Evolutionary conservation across 2,888 invertebrate genomes (phyloP), one percentile per base, ranked within the genome.

Genomic region (Xestia rhomboidea): DNA sequence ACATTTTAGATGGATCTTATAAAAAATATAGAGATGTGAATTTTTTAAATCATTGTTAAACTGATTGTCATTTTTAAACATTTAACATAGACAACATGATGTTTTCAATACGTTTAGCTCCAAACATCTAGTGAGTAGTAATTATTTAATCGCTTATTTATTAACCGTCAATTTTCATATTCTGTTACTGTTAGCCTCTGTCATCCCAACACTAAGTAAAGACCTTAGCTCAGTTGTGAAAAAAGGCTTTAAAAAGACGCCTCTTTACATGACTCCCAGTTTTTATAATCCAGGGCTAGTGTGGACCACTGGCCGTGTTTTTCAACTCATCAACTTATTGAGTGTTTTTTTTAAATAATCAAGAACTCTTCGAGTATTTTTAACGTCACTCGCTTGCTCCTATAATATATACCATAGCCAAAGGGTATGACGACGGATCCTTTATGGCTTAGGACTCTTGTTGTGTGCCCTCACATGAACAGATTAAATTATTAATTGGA

Each of bases 401-500:
- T 69, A 2, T 62, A 49, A 68, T 24, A 27, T 72, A 8, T 21
- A 66, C 38, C 57, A 79, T n/a, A 62, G 10, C 7, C 24, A 41
- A 1, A 6, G 70, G 51, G 30, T 49, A n/a, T 46, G 70, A 54
- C 21, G 68, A 6, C 34, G 30, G 27, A 69, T 24, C 64, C 60
- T 72, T 79, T 41, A 34, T 54, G 72, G 84, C 46, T 84, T 68
- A 68, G 57, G 64, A 27, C 46, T 66, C 30, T 54, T 69, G 46
- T 72, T 54, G 51, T 73, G 60, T 69, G 60, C n/a, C 49, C 54
- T 30, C 27, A 30, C 24, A 72, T 68, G 68, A 64, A 68, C 77
- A 60, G 64, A 81, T 78, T 70, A 83, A 57, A 68, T 82, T 44
- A 78, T 63, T 51, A 77, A 71, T 77, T 60, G 11, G 54, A 83